Evolutionary conservation across 2,888 invertebrate genomes (phyloP).

Genomic region (Tineola bisselliella): DNA sequence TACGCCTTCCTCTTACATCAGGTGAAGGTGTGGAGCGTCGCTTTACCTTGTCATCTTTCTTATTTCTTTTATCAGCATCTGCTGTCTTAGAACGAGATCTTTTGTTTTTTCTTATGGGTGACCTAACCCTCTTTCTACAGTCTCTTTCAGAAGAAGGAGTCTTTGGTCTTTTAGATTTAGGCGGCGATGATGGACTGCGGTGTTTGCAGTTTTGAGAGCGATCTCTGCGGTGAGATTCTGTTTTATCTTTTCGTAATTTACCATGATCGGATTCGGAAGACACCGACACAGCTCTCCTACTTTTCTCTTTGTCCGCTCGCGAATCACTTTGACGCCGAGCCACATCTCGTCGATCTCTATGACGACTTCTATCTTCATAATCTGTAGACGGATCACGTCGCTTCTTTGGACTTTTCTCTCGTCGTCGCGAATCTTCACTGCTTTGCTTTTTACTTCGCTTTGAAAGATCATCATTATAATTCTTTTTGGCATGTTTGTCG

Average conservation of each 20-base stretch:
- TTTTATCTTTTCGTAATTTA: not conserved
- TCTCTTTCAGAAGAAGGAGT: not conserved
- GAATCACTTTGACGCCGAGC: not conserved
- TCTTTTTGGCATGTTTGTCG: constrained; percentile 23
- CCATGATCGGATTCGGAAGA: not conserved
- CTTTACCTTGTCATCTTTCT: constrained; percentile 14
- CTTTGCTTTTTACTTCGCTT: not conserved
- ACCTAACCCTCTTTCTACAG: not conserved
- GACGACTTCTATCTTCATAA: not conserved
- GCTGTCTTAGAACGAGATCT: not conserved
- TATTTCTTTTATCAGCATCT: constrained; percentile 17
- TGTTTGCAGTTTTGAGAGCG: constrained; percentile 2
- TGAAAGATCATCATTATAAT: not conserved
- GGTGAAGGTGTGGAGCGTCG: constrained; percentile 26
- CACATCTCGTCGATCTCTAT: not conserved
- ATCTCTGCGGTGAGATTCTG: constrained; percentile 16
- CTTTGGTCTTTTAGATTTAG: not conserved
- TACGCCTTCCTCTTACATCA: constrained; percentile 23
- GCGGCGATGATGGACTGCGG: constrained; percentile 18
- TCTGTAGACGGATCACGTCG: not conserved
- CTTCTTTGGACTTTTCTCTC: not conserved
- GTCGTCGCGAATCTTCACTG: not conserved
- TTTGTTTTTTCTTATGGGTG: not conserved
- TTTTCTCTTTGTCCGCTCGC: not conserved
- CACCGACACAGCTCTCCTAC: not conserved